These are phyloP conservation scores for Neodon shergylaensis DNA, from an alignment of 2,113 vertebrate genomes.

Conservation along the genomic window DNA sequence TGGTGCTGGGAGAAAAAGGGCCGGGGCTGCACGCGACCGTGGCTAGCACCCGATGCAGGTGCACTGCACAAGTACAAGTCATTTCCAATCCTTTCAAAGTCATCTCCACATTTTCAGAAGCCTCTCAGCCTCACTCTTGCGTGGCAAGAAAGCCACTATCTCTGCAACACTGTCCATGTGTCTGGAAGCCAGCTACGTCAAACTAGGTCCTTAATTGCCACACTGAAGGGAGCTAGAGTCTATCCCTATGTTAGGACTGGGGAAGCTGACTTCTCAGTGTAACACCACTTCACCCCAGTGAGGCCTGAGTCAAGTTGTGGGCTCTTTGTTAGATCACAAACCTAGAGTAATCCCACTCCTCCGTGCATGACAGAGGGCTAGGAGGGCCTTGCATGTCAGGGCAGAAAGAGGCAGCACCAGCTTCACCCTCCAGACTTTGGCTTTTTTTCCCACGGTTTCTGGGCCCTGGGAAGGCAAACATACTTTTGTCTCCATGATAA, in stretches of 20 bases:
- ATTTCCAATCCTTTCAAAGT: background rate
- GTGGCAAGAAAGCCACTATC: too few species aligned
- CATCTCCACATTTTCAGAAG: background rate
- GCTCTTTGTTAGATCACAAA: too few species aligned
- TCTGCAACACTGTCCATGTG: too few species aligned
- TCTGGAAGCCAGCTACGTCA: background rate
- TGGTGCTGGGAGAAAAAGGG: too few species aligned
- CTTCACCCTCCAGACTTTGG: background rate
- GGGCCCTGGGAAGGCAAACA: slow-evolving; percentile 35
- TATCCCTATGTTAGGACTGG: background rate
- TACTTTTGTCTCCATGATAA: slow-evolving; percentile 19
- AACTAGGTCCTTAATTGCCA: background rate
- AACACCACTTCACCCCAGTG: fast-evolving
- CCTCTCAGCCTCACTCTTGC: background rate
- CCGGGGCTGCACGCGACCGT: background rate
- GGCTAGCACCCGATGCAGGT: background rate
- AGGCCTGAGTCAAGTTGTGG: background rate
- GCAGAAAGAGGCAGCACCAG: background rate
- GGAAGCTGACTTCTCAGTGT: background rate
- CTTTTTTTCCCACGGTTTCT: background rate
- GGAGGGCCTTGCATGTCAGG: background rate
- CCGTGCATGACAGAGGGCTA: background rate
- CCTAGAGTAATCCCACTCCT: background rate
- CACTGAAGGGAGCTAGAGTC: background rate
- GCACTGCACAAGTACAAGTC: background rate